Conservation (phyloP, 2,888 invertebrate genomes). For the Agrotis exclamationis region DNA sequence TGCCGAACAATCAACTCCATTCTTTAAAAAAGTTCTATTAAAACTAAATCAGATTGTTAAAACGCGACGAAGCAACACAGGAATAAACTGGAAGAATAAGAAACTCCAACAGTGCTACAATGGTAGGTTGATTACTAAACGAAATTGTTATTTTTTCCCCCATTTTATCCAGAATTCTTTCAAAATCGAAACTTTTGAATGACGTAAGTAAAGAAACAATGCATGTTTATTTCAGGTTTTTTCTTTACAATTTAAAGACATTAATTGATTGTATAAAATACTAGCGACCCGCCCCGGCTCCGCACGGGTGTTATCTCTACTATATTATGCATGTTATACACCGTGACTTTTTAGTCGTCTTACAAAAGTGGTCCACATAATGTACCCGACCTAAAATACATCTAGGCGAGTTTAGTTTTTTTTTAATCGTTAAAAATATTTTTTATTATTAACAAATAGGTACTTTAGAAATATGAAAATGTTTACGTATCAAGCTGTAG, state of each 20-base stretch:
- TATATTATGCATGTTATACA: too few species aligned
- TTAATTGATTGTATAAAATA: not conserved
- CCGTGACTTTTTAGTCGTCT: too few species aligned
- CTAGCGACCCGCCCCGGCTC: too few species aligned
- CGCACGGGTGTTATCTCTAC: too few species aligned
- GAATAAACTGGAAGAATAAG: conserved; percentile 21
- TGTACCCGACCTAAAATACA: too few species aligned
- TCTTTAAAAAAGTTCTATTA: not conserved
- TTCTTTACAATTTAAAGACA: not conserved
- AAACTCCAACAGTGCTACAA: conserved; percentile 15
- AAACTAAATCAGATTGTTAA: conserved; percentile 3
- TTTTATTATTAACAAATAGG: too few species aligned
- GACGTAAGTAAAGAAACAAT: not conserved
- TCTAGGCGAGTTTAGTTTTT: too few species aligned
- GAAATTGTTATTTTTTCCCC: not conserved
- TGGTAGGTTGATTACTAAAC: not conserved
- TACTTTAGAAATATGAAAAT: too few species aligned
- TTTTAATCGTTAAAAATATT: too few species aligned
- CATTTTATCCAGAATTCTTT: not conserved
- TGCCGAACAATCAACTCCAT: conserved; percentile 1
- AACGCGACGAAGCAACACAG: conserved; percentile 8
- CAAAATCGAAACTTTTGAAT: not conserved
- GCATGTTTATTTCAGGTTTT: too few species aligned
- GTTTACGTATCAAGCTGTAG: too few species aligned
- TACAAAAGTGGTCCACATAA: too few species aligned